These are phyloP conservation scores for Drosophila pandora DNA, from an alignment of 1,140 invertebrate genomes.

Conservation along the genomic window DNA sequence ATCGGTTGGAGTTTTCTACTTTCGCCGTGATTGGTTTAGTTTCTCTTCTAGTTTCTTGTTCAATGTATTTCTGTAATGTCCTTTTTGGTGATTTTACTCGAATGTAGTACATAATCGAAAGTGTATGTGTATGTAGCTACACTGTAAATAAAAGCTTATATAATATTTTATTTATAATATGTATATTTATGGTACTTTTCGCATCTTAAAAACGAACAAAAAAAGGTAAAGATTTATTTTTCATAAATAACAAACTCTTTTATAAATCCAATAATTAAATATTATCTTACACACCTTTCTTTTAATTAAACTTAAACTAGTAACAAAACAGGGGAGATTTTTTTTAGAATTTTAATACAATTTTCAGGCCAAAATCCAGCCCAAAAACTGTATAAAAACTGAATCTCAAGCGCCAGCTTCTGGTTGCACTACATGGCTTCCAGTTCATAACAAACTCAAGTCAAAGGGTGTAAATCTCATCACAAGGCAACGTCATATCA, in stretches of 20 bases:
- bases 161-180: no score
- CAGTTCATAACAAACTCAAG: conserved; percentile 59
- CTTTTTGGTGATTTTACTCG: neutral
- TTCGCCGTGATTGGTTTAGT: conserved; percentile 65
- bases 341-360: no score
- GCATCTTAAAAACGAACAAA: no score
- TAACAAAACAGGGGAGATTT: no score
- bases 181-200: no score
- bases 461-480: conserved; percentile 65
- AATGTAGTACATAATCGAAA: no score
- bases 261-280: no score
- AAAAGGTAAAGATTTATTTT: no score
- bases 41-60: conserved; percentile 36
- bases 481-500: conserved; percentile 63
- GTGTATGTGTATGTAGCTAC: neutral
- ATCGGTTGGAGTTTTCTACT: conserved; percentile 66
- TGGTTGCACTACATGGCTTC: conserved; percentile 13
- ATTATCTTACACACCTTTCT: no score
- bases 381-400: neutral
- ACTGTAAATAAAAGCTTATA: neutral
- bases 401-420: conserved; percentile 35
- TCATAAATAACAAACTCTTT: no score
- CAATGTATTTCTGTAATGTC: conserved; percentile 28
- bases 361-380: no score
- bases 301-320: no score